phyloP scores from a whole-genome alignment of 2,113 vertebrate genomes.

The Elephantulus edwardii region DNA sequence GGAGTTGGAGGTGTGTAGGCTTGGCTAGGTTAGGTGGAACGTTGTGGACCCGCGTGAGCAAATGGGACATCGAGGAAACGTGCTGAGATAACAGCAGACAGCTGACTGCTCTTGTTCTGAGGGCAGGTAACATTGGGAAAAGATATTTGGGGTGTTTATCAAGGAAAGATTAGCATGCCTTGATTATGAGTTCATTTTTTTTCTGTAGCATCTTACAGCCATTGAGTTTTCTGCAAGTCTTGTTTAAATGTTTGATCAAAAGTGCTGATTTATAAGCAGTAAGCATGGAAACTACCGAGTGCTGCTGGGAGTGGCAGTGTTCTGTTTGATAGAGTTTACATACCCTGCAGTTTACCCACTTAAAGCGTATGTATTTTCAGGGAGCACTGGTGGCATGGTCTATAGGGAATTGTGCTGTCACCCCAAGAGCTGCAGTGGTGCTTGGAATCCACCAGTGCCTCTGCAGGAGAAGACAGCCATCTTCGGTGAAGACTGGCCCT shows the following conservation, averaged over 20 bases:
- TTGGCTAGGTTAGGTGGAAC: background rate
- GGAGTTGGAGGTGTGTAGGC: background rate
- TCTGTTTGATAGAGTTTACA: background rate
- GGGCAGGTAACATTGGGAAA: background rate
- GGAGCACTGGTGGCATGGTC: too few species aligned
- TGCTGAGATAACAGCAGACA: background rate
- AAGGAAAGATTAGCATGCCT: background rate
- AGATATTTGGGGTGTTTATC: background rate
- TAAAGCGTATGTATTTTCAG: too few species aligned
- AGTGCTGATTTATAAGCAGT: background rate
- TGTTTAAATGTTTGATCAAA: background rate
- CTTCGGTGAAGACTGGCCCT: too few species aligned
- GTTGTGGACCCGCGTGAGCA: conserved; percentile 10
- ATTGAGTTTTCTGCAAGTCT: background rate
- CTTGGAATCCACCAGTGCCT: too few species aligned
- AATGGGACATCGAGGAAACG: background rate
- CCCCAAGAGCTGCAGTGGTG: too few species aligned
- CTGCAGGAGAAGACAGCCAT: too few species aligned
- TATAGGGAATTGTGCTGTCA: too few species aligned
- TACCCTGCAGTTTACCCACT: background rate
- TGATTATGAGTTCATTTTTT: background rate
- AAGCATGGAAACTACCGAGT: background rate
- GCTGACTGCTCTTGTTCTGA: background rate
- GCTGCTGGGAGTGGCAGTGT: background rate
- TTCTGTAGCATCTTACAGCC: background rate